Base-by-base conservation (phyloP, 2,113 vertebrate genomes). In the Nematolebias whitei region DNA sequence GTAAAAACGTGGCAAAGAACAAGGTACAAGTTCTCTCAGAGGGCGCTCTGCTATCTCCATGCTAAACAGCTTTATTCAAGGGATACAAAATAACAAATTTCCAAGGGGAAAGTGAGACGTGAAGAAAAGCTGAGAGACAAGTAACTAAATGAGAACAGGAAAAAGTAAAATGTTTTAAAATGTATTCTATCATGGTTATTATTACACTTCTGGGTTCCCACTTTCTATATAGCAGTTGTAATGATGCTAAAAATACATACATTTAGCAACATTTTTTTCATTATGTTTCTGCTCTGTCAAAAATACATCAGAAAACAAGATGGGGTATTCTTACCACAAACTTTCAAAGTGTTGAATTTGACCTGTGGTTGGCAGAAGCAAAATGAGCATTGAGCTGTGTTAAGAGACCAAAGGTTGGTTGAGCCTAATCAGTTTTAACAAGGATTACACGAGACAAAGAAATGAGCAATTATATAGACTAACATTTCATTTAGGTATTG, bases 1-100 rank as follows among this genome's bases (percentile, higher is more conserved):
- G 76, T 77, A 82, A 84, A 83, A 82, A 80, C 68, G 62, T 45
- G 49, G 81, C 41, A 14, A 39, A 76, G 72, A 83, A 85, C 57
- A 71, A 75, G 55, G 47, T 62, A 72, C 24, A 38, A 35, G 26
- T 51, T 63, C 55, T 73, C 68, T 85, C 74, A 54, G 68, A 77
- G 53, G 84, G 84, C 70, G 24, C 38, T 73, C 43, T 0, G 67
- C 16, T 85, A 56, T 79, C 77, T 71, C 54, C 47, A 52, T 71
- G 67, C 59, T 66, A 67, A 86, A 83, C 76, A 64, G 59, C 32
- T 72, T 81, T 60, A 62, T 76, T 85, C 77, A 48, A 75, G 74
- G 65, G 55, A 74, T 38, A 76, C 73, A 67, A 79, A 81, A 79
- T 57, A 64, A 60, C 45, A 74, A 74, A 68, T 78, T 76, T 74